Percentiles rank a stretch among this genome's conserved stretches.
phyloP scores from a whole-genome alignment of 1,140 invertebrate genomes.

The Procambarus clarkii region DNA sequence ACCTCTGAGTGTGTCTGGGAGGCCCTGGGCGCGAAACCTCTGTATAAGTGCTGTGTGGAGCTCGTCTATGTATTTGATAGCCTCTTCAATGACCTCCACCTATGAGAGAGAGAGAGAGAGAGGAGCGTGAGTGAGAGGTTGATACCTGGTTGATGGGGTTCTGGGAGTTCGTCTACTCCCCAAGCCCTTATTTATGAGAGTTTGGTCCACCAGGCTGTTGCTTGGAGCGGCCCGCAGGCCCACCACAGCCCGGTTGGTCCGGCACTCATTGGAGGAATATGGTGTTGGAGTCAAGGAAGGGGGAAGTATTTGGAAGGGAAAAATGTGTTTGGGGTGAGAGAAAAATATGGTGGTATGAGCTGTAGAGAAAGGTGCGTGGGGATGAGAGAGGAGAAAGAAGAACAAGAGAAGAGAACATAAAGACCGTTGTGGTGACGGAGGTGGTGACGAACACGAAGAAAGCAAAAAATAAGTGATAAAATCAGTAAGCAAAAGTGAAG shows the following conservation, averaged over 20 bases:
- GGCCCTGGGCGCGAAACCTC: conserved; percentile 73
- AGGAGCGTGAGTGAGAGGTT: background rate
- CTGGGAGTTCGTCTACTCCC: no score
- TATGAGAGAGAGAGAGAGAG: conserved; percentile 39
- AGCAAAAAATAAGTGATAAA: no score
- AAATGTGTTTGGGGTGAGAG: background rate
- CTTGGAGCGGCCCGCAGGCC: no score
- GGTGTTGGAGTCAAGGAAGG: background rate
- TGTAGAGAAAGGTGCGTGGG: background rate
- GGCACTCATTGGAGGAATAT: background rate
- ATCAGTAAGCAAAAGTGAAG: no score
- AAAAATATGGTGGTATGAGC: background rate
- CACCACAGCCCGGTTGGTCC: no score
- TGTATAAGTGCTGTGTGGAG: conserved; percentile 74
- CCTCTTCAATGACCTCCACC: conserved; percentile 76
- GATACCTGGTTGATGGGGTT: no score
- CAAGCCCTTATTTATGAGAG: no score
- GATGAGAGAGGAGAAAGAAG: background rate
- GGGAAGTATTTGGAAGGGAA: no score
- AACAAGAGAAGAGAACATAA: background rate
- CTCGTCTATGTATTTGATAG: conserved; percentile 76
- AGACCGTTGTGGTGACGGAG: no score
- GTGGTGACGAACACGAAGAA: no score
- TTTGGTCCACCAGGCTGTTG: no score
- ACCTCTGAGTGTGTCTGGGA: conserved; percentile 74